Conservation (phyloP, 1,140 invertebrate species). For the Elymnias hypermnestra region DNA sequence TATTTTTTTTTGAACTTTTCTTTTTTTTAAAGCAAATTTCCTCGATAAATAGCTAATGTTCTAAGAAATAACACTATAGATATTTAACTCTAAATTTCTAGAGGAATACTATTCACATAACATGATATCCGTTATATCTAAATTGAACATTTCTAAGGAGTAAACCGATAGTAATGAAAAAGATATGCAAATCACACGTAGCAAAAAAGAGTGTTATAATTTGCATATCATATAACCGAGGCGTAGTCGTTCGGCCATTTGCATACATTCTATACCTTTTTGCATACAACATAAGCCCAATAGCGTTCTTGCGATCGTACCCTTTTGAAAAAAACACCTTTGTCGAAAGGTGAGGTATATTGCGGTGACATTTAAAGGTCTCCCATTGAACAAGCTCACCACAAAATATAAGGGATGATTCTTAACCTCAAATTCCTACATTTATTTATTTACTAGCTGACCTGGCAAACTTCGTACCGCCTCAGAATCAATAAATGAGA, state of each 20-base stretch:
- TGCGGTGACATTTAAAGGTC: constrained; percentile 14
- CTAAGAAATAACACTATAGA: too few species aligned
- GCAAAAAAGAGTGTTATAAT: constrained; percentile 18
- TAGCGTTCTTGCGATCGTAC: constrained; percentile 6
- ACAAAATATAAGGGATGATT: background rate
- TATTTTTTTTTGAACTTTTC: too few species aligned
- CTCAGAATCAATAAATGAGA: too few species aligned
- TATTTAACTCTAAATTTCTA: too few species aligned
- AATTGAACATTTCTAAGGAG: background rate
- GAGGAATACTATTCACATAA: too few species aligned
- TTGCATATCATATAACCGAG: constrained; percentile 14
- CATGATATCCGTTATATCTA: background rate
- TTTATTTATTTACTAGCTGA: too few species aligned
- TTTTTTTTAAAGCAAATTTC: too few species aligned
- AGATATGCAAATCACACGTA: constrained; percentile 13
- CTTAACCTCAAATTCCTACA: too few species aligned
- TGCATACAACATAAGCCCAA: constrained; percentile 10
- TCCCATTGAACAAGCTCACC: constrained; percentile 3
- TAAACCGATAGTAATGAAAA: constrained; percentile 1
- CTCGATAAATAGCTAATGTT: too few species aligned
- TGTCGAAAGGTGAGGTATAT: constrained; percentile 11
- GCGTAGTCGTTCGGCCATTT: constrained; percentile 14
- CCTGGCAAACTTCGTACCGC: too few species aligned
- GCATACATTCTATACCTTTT: constrained; percentile 20
- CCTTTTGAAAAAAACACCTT: constrained; percentile 6